A percentile compares a stretch with the other conserved stretches of the same genome.
Conservation (phyloP, 2,888 invertebrate species). For the Drosophila affinis region DNA sequence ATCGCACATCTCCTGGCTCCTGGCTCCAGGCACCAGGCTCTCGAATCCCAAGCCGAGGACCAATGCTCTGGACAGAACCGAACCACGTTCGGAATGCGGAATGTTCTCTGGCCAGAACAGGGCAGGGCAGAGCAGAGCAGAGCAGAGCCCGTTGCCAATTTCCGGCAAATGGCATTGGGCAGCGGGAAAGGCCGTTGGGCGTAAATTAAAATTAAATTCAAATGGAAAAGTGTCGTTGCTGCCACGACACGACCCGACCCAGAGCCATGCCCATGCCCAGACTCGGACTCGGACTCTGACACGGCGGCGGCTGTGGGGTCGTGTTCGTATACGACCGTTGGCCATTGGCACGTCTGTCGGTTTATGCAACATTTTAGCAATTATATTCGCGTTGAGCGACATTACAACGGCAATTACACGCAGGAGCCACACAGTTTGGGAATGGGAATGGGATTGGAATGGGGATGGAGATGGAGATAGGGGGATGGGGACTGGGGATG, state of each 20-base stretch:
- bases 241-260: constrained; percentile 13
- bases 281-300: background rate
- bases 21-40: too few species aligned
- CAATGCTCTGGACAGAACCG: constrained; percentile 4
- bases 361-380: constrained; percentile 78
- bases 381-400: constrained; percentile 79
- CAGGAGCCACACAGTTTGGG: constrained; percentile 63
- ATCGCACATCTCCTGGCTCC: background rate
- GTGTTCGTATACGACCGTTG: constrained; percentile 30
- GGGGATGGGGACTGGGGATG: constrained; percentile 18
- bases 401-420: constrained; percentile 79
- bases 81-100: constrained; percentile 45
- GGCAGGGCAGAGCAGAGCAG: too few species aligned
- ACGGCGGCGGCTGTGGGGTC: background rate
- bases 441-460: constrained; percentile 43
- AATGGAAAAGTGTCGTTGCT: constrained; percentile 76
- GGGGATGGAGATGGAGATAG: constrained; percentile 40
- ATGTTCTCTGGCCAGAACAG: constrained; percentile 33
- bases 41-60: constrained; percentile 23
- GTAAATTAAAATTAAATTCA: constrained; percentile 80
- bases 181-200: constrained; percentile 67
- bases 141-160: constrained; percentile 68
- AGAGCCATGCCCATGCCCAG: background rate
- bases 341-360: constrained; percentile 72
- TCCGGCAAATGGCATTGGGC: constrained; percentile 72